phyloP scores from a whole-genome alignment of 1,140 invertebrate genomes.

The Drosophila orena region DNA sequence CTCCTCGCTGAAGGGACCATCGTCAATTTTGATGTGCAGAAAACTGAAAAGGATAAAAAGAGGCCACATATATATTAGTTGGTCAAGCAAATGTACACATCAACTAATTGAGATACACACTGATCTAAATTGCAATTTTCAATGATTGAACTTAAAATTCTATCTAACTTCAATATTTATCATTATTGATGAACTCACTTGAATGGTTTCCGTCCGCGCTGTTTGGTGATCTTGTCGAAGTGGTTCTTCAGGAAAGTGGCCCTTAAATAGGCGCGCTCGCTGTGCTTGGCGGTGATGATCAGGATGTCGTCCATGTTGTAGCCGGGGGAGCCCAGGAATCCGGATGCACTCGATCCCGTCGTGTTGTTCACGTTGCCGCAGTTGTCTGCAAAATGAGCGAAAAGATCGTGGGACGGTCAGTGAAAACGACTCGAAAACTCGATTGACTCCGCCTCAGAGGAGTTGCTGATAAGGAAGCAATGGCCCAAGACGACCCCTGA shows the following conservation, averaged over 20 bases:
- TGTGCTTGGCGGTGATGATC: constrained; percentile 90
- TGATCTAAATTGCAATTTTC: too few relatives aligned
- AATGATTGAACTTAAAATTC: too few relatives aligned
- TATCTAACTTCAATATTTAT: neutral
- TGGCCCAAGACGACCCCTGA: constrained; percentile 64
- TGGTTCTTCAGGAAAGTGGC: constrained; percentile 92
- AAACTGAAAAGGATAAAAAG: constrained; percentile 86
- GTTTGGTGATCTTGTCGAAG: constrained; percentile 92
- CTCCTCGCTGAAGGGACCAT: constrained; percentile 86
- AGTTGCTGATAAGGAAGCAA: constrained; percentile 65
- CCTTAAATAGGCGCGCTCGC: constrained; percentile 90
- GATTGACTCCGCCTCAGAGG: constrained; percentile 6
- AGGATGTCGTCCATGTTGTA: constrained; percentile 91
- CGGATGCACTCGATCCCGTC: constrained; percentile 61
- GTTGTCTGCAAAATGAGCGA: constrained; percentile 84
- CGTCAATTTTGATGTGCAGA: constrained; percentile 90
- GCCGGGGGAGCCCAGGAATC: constrained; percentile 67
- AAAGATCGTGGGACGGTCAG: constrained; percentile 56
- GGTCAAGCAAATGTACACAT: too few relatives aligned
- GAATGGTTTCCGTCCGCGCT: constrained; percentile 90
- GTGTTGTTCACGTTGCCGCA: constrained; percentile 81
- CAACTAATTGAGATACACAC: too few relatives aligned
- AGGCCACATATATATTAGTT: neutral
- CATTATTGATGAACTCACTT: constrained; percentile 86
- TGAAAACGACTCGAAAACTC: constrained; percentile 36